Percentiles rank a stretch among this genome's conserved stretches.
Conservation (phyloP, 2,797 vertebrate species). For the Mustela erminea region DNA sequence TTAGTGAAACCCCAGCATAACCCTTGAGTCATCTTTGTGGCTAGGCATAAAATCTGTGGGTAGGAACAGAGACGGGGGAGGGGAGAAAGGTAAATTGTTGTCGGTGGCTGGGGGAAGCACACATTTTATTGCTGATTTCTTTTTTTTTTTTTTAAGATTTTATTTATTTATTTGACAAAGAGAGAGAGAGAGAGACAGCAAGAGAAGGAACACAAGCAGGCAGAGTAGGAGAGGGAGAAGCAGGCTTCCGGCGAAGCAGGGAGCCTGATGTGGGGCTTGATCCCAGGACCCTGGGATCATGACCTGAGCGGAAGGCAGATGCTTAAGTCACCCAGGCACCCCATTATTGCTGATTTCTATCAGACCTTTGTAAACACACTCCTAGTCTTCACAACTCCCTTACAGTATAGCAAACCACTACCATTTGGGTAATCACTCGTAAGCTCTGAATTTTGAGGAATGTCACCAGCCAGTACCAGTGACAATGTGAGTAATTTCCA, state of each 20-base stretch:
- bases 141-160: too few relatives aligned
- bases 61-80: neutral
- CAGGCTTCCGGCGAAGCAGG: too few relatives aligned
- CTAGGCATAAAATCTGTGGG: neutral
- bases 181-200: too few relatives aligned
- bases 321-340: too few relatives aligned
- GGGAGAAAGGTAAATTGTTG: neutral
- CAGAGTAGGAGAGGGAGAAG: too few relatives aligned
- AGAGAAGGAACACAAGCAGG: too few relatives aligned
- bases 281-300: too few relatives aligned
- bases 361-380: neutral
- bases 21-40: neutral
- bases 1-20: neutral
- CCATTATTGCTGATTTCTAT: neutral
- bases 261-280: too few relatives aligned
- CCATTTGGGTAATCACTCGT: neutral
- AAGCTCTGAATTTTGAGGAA: neutral
- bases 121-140: neutral
- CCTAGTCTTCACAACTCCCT: neutral
- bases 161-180: too few relatives aligned
- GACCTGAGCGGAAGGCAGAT: too few relatives aligned
- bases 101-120: neutral
- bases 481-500: neutral
- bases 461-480: neutral
- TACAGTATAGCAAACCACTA: neutral